Conservation (phyloP, 1,140 invertebrate species). For the Caenorhabditis brenneri region DNA sequence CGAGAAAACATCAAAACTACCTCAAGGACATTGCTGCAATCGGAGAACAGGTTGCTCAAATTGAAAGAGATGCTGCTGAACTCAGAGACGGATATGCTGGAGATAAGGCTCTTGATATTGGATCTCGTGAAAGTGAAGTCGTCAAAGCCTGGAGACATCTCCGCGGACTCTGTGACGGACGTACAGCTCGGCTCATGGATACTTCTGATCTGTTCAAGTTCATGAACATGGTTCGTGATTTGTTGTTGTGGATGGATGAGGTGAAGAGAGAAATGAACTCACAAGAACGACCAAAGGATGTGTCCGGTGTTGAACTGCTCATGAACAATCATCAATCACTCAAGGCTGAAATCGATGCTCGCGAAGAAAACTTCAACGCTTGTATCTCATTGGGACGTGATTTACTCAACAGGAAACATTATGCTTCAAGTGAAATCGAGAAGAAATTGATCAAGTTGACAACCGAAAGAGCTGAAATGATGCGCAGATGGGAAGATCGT, state of each 20-base stretch:
- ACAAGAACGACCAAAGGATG: slow-evolving; percentile 88
- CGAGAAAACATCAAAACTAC: slow-evolving; percentile 68
- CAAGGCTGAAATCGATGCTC: slow-evolving; percentile 97
- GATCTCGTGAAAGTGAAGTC: slow-evolving; percentile 90
- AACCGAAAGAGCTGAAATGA: slow-evolving; percentile 87
- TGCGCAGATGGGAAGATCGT: slow-evolving; percentile 94
- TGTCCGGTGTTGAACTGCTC: slow-evolving; percentile 86
- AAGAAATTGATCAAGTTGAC: slow-evolving; percentile 89
- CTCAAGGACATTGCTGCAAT: slow-evolving; percentile 69
- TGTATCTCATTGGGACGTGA: slow-evolving; percentile 95
- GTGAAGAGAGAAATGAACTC: slow-evolving; percentile 96
- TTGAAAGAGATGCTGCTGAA: slow-evolving; percentile 87
- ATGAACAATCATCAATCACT: slow-evolving; percentile 99
- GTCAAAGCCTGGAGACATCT: slow-evolving; percentile 87
- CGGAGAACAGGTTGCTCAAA: slow-evolving; percentile 76
- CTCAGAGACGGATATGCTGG: slow-evolving; percentile 94
- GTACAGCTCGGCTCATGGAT: slow-evolving; percentile 87
- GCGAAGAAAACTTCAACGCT: slow-evolving; percentile 93
- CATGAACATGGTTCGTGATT: slow-evolving; percentile 93
- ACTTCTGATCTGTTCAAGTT: slow-evolving; percentile 79
- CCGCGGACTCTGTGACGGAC: slow-evolving; percentile 85
- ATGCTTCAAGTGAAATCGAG: slow-evolving; percentile 86
- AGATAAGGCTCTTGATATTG: slow-evolving; percentile 93
- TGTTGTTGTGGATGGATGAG: slow-evolving; percentile 99
- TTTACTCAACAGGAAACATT: slow-evolving; percentile 87